phyloP scores from a whole-genome alignment of 2,113 vertebrate genomes.

The Chlorocebus sabaeus region DNA sequence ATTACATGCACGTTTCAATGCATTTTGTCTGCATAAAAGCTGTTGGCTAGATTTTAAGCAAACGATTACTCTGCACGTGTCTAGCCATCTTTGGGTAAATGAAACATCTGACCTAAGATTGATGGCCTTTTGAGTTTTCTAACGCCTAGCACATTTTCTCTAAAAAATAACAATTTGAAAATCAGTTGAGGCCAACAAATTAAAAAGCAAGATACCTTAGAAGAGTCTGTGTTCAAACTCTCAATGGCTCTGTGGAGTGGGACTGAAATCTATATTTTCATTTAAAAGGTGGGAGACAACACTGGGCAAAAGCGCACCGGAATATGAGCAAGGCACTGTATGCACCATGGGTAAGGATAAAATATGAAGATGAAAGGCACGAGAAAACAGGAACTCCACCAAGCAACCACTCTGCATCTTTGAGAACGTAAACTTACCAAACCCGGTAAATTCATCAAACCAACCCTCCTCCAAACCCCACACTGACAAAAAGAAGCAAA shows the following conservation, averaged over 20 bases:
- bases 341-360: background rate
- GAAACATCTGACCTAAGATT: background rate
- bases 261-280: background rate
- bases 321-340: background rate
- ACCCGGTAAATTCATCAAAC: background rate
- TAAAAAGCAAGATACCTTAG: background rate
- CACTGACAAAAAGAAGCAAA: background rate
- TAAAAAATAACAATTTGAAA: conserved; percentile 39
- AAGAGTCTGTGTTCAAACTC: background rate
- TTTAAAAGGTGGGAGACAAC: background rate
- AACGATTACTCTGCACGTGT: background rate
- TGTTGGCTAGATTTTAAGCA: background rate
- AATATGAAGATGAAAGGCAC: background rate
- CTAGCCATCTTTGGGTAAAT: background rate
- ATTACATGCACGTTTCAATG: conserved; percentile 40
- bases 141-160: background rate
- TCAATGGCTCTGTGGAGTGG: background rate
- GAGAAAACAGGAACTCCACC: background rate
- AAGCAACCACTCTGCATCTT: background rate
- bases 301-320: background rate
- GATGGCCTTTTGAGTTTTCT: background rate
- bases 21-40: conserved; percentile 44
- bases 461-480: background rate
- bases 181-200: background rate
- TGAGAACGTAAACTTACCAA: background rate